These are phyloP conservation scores for Syrphus vitripennis DNA, from an alignment of 2,888 invertebrate species.

Conservation along the genomic window DNA sequence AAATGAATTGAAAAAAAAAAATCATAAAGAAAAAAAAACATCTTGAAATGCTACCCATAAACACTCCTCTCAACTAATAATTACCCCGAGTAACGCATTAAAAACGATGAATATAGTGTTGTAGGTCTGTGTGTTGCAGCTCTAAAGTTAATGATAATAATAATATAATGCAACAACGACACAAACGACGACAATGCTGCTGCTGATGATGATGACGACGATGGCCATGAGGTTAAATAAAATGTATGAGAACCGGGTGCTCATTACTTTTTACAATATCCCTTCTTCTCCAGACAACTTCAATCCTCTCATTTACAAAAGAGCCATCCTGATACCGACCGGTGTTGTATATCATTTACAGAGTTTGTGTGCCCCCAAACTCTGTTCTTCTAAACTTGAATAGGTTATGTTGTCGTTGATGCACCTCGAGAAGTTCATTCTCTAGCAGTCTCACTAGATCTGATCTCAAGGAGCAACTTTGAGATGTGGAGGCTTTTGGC, in stretches of 20 bases:
- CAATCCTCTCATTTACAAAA: slow-evolving; percentile 34
- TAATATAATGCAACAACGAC: slow-evolving; percentile 22
- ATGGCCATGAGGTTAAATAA: slow-evolving; percentile 57
- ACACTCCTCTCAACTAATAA: slow-evolving; percentile 9
- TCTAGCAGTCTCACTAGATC: neutral
- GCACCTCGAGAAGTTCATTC: slow-evolving; percentile 23
- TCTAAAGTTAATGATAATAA: slow-evolving; percentile 51
- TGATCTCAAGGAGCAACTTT: slow-evolving; percentile 18
- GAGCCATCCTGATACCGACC: neutral
- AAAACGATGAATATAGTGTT: slow-evolving; percentile 10
- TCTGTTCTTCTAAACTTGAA: slow-evolving; percentile 58
- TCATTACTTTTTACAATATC: slow-evolving; percentile 56
- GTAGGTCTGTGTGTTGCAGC: slow-evolving; percentile 18
- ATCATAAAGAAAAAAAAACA: neutral
- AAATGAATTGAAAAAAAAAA: neutral
- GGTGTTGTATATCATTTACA: slow-evolving; percentile 36
- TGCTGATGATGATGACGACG: neutral
- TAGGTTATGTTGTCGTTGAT: slow-evolving; percentile 1
- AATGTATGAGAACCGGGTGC: slow-evolving; percentile 31
- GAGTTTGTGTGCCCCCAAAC: slow-evolving; percentile 14
- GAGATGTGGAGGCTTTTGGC: slow-evolving; percentile 7
- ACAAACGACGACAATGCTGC: slow-evolving; percentile 7
- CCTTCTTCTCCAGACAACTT: slow-evolving; percentile 33
- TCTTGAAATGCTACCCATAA: neutral
- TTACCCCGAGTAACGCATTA: neutral